Evolutionary conservation across 2,113 vertebrate genomes (phyloP).

Genomic region (Amazona vittata): DNA sequence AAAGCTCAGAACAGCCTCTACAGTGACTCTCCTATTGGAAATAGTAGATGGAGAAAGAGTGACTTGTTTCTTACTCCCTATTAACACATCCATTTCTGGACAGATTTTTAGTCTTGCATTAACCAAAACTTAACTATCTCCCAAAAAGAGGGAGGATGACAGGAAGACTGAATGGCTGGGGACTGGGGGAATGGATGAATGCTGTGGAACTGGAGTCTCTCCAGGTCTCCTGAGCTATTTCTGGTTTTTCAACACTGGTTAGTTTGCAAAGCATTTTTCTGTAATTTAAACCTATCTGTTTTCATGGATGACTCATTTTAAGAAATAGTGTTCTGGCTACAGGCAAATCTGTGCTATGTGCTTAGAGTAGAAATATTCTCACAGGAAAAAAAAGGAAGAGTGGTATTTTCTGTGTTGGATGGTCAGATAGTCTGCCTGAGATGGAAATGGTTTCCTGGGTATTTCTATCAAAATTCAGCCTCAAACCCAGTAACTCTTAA

Average conservation of each 20-base stretch:
- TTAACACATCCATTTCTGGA: constrained; percentile 14
- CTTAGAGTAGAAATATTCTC: neutral
- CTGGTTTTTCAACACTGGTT: constrained; percentile 28
- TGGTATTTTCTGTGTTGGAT: neutral
- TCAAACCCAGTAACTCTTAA: neutral
- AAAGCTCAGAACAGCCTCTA: neutral
- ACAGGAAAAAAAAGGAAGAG: neutral
- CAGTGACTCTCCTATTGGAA: neutral
- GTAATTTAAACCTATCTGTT: constrained; percentile 32
- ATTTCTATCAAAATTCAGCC: neutral
- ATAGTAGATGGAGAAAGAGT: neutral
- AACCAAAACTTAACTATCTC: neutral
- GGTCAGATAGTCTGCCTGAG: neutral
- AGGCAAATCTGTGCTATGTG: neutral
- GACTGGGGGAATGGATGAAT: neutral
- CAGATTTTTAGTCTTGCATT: neutral
- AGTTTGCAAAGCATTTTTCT: constrained; percentile 29
- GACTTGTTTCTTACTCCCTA: neutral
- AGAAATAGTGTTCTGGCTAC: neutral
- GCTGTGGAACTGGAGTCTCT: neutral
- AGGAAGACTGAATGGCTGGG: neutral
- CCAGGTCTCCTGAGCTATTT: constrained; percentile 27
- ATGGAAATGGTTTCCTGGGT: neutral
- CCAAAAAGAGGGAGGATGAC: neutral
- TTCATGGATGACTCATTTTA: constrained; percentile 28